Conservation (phyloP, 2,888 invertebrate genomes). For the Malthinus flaveolus region DNA sequence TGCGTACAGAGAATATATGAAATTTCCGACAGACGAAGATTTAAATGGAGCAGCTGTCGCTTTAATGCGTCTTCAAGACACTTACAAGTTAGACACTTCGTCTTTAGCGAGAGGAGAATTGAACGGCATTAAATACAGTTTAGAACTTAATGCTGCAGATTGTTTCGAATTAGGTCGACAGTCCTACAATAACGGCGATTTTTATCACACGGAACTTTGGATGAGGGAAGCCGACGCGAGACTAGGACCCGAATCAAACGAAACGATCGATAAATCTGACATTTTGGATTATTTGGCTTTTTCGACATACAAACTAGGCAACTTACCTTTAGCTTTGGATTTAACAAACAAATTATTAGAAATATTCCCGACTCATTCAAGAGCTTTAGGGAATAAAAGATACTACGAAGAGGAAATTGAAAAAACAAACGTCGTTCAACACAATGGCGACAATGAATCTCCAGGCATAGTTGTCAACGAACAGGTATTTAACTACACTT, state of each 20-base stretch:
- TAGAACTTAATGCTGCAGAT: conserved; percentile 80
- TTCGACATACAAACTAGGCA: conserved; percentile 90
- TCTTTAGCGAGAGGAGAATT: conserved; percentile 87
- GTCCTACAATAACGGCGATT: conserved; percentile 90
- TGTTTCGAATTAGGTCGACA: conserved; percentile 95
- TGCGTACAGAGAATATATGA: conserved; percentile 70
- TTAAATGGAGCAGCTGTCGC: conserved; percentile 61
- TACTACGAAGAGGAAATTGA: conserved; percentile 86
- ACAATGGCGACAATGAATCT: conserved; percentile 67
- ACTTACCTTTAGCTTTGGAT: conserved; percentile 79
- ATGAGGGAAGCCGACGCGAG: conserved; percentile 89
- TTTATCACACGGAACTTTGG: conserved; percentile 91
- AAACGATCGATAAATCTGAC: conserved; percentile 73
- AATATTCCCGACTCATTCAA: conserved; percentile 78
- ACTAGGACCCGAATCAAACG: conserved; percentile 67
- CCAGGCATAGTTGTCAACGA: conserved; percentile 50
- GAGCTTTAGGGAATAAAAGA: conserved; percentile 87
- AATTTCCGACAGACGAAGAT: conserved; percentile 92
- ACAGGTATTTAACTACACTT: conserved; percentile 30
- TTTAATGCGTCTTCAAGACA: conserved; percentile 85
- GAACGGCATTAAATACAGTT: conserved; percentile 80
- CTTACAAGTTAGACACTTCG: conserved; percentile 86
- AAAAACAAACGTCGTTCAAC: conserved; percentile 53
- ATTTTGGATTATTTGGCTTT: conserved; percentile 63
- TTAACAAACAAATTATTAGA: conserved; percentile 87